Conservation (phyloP, 2,797 vertebrate genomes). For the Peromyscus eremicus region DNA sequence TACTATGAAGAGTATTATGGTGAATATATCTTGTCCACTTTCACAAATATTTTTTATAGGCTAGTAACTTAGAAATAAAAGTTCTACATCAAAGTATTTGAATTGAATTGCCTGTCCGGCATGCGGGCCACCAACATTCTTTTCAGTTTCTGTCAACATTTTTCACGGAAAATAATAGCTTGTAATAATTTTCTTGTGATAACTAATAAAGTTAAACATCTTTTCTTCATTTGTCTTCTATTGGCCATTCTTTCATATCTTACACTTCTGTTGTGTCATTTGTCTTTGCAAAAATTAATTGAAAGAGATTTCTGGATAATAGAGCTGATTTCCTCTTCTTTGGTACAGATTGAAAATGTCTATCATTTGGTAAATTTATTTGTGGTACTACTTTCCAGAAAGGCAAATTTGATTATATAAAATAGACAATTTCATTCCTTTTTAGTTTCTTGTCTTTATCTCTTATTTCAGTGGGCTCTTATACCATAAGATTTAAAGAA, state of each 20-base stretch:
- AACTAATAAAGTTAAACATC: conserved; percentile 16
- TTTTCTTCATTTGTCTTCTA: conserved; percentile 51
- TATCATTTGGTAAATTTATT: conserved; percentile 44
- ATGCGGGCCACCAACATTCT: not conserved
- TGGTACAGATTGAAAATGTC: not conserved
- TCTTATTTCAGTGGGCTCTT: conserved; percentile 28
- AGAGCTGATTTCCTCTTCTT: not conserved
- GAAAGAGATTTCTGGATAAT: conserved; percentile 1
- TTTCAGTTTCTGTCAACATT: conserved; percentile 46
- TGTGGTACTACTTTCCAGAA: conserved; percentile 7
- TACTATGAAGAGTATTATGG: not conserved
- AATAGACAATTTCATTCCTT: conserved; percentile 35
- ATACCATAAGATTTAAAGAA: not conserved
- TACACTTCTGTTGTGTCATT: conserved; percentile 42
- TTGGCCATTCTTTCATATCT: not conserved
- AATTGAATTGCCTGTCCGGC: not conserved
- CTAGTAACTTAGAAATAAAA: conserved; percentile 39
- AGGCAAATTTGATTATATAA: conserved; percentile 48
- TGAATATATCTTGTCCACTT: conserved; percentile 13
- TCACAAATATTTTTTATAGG: conserved; percentile 50
- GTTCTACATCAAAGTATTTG: conserved; percentile 29
- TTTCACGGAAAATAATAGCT: conserved; percentile 19
- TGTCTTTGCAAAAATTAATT: conserved; percentile 49
- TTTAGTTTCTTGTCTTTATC: conserved; percentile 49
- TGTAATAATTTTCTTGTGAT: not conserved